Conservation (phyloP, 1,140 invertebrate species). For the Hylaeus volcanicus region DNA sequence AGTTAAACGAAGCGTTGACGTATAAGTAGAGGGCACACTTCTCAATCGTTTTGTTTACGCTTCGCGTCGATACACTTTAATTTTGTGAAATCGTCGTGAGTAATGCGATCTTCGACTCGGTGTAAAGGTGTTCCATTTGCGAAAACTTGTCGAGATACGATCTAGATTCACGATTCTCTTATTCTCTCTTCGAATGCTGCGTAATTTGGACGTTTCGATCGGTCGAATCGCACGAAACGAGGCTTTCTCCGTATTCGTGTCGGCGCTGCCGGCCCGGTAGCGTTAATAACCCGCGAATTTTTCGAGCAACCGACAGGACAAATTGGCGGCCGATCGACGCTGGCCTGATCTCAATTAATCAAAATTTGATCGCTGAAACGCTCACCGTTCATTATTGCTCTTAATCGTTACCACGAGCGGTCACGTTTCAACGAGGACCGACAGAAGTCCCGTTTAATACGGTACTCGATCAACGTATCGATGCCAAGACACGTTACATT, state of each 20-base stretch:
- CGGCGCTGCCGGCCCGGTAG: background rate
- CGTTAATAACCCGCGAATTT: slow-evolving; percentile 58
- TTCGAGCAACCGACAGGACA: slow-evolving; percentile 53
- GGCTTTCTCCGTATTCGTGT: background rate
- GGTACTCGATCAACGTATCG: slow-evolving; percentile 27
- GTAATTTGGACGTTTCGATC: slow-evolving; percentile 1
- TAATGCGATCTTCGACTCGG: background rate
- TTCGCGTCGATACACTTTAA: background rate
- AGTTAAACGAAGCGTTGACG: too few species aligned
- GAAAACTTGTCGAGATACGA: slow-evolving; percentile 36
- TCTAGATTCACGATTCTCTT: background rate
- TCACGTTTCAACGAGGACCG: slow-evolving; percentile 1
- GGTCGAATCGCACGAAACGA: background rate
- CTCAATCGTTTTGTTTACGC: too few species aligned
- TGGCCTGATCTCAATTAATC: slow-evolving; percentile 60
- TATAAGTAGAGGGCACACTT: too few species aligned
- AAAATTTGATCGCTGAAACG: slow-evolving; percentile 55
- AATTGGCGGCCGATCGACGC: slow-evolving; percentile 57
- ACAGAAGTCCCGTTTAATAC: slow-evolving; percentile 53
- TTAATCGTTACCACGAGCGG: slow-evolving; percentile 49
- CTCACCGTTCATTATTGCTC: slow-evolving; percentile 52
- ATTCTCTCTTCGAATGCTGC: background rate
- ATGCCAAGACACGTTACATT: background rate
- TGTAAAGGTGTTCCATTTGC: slow-evolving; percentile 36
- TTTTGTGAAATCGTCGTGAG: background rate